These are phyloP conservation scores for Clarias macrocephalus DNA, from an alignment of 2,113 vertebrate species.

Conservation along the genomic window DNA sequence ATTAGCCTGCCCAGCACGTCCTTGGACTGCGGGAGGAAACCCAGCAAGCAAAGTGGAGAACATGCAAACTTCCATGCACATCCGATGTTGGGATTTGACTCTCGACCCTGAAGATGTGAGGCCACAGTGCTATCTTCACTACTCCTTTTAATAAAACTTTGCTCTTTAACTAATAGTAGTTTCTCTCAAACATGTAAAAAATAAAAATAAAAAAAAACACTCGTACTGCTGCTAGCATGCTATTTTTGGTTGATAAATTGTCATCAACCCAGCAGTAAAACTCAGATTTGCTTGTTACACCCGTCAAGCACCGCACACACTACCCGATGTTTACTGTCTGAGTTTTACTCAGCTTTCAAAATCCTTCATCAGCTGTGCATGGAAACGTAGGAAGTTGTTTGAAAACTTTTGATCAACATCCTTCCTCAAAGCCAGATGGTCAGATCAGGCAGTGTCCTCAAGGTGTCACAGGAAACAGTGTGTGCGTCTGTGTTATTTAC, in stretches of 20 bases:
- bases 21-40: no score
- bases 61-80: no score
- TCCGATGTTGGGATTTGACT: no score
- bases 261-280: slow-evolving; percentile 20
- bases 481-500: not conserved
- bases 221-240: not conserved
- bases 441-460: slow-evolving; percentile 21
- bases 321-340: slow-evolving; percentile 9
- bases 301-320: not conserved
- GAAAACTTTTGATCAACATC: not conserved
- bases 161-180: not conserved
- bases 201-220: not conserved
- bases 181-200: not conserved
- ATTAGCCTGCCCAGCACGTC: no score
- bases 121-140: no score
- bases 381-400: not conserved
- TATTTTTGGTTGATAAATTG: slow-evolving; percentile 3
- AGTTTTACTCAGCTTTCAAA: not conserved
- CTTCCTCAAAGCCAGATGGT: slow-evolving; percentile 35
- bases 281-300: slow-evolving; percentile 23
- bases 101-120: no score
- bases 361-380: not conserved
- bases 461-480: slow-evolving; percentile 14
- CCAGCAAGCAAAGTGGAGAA: no score
- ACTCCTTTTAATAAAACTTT: not conserved